These are phyloP conservation scores for Lutra lutra DNA, from an alignment of 2,797 vertebrate genomes.

Conservation along the genomic window DNA sequence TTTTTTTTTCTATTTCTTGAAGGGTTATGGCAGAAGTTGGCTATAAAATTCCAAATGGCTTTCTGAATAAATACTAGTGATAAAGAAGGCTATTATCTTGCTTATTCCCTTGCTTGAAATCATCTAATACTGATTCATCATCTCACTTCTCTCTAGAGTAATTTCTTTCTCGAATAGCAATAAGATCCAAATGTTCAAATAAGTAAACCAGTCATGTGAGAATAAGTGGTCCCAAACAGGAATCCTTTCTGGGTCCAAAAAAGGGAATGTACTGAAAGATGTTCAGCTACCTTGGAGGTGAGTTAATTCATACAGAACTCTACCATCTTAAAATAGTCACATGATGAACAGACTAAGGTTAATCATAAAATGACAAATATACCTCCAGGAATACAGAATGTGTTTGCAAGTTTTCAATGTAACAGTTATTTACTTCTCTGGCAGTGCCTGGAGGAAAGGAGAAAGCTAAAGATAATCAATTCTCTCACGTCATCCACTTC, in stretches of 20 bases:
- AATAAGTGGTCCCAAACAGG: not conserved
- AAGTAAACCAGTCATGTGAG: not conserved
- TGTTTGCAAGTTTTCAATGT: not conserved
- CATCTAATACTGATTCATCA: not conserved
- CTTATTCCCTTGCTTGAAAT: conserved; percentile 33
- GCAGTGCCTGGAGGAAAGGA: not conserved
- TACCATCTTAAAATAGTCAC: not conserved
- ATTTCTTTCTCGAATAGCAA: conserved; percentile 42
- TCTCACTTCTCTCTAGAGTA: not conserved
- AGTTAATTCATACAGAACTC: not conserved
- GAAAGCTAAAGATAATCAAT: not conserved
- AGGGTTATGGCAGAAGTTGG: not conserved
- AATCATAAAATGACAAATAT: not conserved
- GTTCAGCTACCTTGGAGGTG: not conserved
- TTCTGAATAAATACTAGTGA: conserved; percentile 49
- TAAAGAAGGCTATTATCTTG: conserved; percentile 24
- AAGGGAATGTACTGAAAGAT: not conserved
- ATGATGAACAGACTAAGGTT: not conserved
- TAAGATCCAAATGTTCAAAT: not conserved
- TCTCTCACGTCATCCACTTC: not conserved
- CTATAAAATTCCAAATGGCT: conserved; percentile 4
- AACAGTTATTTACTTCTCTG: not conserved
- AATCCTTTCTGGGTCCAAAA: not conserved
- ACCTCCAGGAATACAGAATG: not conserved
- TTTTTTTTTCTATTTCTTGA: not conserved